A percentile compares a stretch with the other conserved stretches of the same genome.
These are phyloP conservation scores for Yponomeuta malinellus DNA, from an alignment of 2,888 invertebrate genomes.

Conservation along the genomic window DNA sequence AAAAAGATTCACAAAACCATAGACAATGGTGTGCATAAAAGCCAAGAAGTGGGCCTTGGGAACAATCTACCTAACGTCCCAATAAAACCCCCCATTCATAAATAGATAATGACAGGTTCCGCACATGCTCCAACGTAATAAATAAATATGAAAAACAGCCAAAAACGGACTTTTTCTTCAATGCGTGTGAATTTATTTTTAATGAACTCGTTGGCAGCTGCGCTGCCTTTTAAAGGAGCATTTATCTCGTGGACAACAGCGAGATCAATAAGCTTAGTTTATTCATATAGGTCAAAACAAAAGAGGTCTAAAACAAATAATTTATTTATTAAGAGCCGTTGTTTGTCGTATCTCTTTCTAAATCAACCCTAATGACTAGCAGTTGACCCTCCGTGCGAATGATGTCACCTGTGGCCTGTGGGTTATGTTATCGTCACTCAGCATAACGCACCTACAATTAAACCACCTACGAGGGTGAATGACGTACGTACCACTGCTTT, in stretches of 20 bases:
- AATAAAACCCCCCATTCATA: slow-evolving; percentile 28
- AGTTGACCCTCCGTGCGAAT: slow-evolving; percentile 6
- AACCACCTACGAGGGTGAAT: slow-evolving; percentile 1
- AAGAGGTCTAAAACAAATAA: not conserved
- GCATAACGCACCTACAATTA: slow-evolving; percentile 1
- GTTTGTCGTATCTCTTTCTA: not conserved
- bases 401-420: slow-evolving; percentile 7
- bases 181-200: slow-evolving; percentile 26
- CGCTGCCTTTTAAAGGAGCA: slow-evolving; percentile 17
- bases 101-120: slow-evolving; percentile 34
- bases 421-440: not conserved
- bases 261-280: not conserved
- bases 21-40: slow-evolving; percentile 44
- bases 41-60: slow-evolving; percentile 42
- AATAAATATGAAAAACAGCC: slow-evolving; percentile 18
- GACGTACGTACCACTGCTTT: not conserved
- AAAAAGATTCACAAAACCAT: slow-evolving; percentile 42
- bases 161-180: slow-evolving; percentile 14
- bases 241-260: not conserved
- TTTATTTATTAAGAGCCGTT: slow-evolving; percentile 17
- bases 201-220: slow-evolving; percentile 21
- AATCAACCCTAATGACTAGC: slow-evolving; percentile 4
- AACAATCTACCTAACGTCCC: slow-evolving; percentile 28
- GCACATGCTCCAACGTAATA: slow-evolving; percentile 13
- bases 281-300: not conserved